Evolutionary conservation across 1,140 invertebrate genomes (phyloP).

Genomic region (Tetranychus urticae): DNA sequence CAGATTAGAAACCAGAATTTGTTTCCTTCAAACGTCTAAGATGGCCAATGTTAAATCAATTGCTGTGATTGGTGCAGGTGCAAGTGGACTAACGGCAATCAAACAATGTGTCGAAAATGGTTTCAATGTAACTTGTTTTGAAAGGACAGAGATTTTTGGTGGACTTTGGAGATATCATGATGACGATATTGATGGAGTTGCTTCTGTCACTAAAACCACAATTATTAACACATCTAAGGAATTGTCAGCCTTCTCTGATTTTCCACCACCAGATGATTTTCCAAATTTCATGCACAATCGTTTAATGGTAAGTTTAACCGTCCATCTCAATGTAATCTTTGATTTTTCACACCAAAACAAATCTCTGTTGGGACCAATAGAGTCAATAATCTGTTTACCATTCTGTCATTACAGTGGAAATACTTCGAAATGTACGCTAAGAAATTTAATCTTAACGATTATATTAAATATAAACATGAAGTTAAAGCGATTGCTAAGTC

Average conservation of each 20-base stretch:
- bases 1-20: too few species aligned
- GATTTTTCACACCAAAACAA: background rate
- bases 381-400: background rate
- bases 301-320: conserved; percentile 16
- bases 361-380: background rate
- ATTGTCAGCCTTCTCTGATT: conserved; percentile 19
- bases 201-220: conserved; percentile 13
- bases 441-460: conserved; percentile 18
- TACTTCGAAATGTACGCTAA: conserved; percentile 23
- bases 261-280: conserved; percentile 22
- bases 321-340: background rate
- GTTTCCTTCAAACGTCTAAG: too few species aligned
- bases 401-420: conserved; percentile 5
- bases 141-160: conserved; percentile 23
- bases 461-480: conserved; percentile 19
- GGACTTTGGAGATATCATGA: conserved; percentile 28
- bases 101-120: conserved; percentile 13
- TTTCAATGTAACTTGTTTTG: conserved; percentile 22
- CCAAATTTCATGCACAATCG: conserved; percentile 24
- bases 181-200: conserved; percentile 16
- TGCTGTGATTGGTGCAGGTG: conserved; percentile 23
- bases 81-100: conserved; percentile 10
- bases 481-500: conserved; percentile 16
- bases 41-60: conserved; percentile 10
- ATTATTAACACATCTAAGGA: conserved; percentile 15